Conservation (phyloP, 2,113 vertebrate species). For the Rhadina sibilatrix region DNA sequence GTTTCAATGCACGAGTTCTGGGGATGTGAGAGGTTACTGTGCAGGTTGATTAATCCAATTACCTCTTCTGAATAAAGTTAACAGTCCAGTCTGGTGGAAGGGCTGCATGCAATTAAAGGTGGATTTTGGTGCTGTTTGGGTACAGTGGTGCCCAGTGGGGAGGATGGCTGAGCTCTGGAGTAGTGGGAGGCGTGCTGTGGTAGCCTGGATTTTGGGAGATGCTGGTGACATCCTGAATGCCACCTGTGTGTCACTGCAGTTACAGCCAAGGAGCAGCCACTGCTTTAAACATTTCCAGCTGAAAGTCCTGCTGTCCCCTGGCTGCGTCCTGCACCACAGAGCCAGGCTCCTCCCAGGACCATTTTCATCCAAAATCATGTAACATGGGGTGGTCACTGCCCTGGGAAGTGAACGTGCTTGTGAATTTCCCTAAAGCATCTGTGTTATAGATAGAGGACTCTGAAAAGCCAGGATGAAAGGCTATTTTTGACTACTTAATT, state of each 20-base stretch:
- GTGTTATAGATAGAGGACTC: background rate
- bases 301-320: background rate
- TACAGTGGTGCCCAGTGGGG: background rate
- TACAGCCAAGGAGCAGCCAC: background rate
- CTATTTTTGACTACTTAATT: background rate
- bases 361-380: background rate
- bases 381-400: background rate
- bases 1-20: background rate
- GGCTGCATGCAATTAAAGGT: background rate
- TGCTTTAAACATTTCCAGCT: background rate
- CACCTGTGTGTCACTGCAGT: accelerated
- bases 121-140: background rate
- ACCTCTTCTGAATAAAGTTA: background rate
- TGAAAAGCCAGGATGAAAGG: background rate
- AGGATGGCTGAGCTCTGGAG: background rate
- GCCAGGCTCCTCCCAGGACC: background rate
- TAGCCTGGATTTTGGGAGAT: background rate
- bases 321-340: background rate
- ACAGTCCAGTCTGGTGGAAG: background rate
- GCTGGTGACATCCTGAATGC: background rate
- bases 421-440: background rate
- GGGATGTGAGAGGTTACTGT: background rate
- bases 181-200: accelerated
- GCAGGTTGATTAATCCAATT: background rate
- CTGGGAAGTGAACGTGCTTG: background rate